These are phyloP conservation scores for Aplidium turbinatum DNA, from an alignment of 23 tunicate genomes.

Conservation along the genomic window DNA sequence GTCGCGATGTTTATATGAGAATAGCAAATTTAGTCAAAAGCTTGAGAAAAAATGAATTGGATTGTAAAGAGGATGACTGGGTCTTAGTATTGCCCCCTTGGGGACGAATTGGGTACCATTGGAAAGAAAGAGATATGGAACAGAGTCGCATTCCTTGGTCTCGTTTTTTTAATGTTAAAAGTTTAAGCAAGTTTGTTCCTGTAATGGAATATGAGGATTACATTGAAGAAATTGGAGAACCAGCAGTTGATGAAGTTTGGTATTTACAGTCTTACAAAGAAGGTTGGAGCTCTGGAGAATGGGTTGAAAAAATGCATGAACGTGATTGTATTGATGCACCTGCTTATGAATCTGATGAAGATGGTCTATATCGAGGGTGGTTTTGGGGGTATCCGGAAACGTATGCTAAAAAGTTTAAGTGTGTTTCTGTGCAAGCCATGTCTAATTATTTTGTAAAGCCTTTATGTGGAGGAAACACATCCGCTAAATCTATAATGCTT, in stretches of 20 bases:
- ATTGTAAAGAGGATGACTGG: conserved; percentile 72
- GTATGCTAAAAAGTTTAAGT: conserved; percentile 91
- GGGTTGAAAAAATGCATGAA: conserved; percentile 95
- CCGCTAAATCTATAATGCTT: conserved; percentile 84
- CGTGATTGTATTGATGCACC: conserved; percentile 83
- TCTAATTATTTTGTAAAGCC: conserved; percentile 69
- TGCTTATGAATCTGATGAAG: conserved; percentile 70
- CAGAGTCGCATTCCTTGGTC: conserved; percentile 90
- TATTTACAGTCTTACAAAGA: conserved; percentile 93
- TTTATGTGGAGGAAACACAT: conserved; percentile 89
- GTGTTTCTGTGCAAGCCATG: conserved; percentile 91
- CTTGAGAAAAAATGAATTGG: conserved; percentile 24
- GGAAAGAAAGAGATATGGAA: conserved; percentile 91
- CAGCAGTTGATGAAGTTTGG: conserved; percentile 90
- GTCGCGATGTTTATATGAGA: conserved; percentile 94
- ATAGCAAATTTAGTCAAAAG: conserved; percentile 80
- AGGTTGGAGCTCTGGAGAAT: conserved; percentile 83
- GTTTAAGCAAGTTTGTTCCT: conserved; percentile 65
- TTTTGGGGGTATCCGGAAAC: conserved; percentile 97
- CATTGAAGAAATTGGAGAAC: conserved; percentile 89
- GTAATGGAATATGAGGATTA: conserved; percentile 97
- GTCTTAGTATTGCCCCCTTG: conserved; percentile 97
- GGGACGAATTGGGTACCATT: conserved; percentile 98
- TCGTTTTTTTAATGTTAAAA: conserved; percentile 77
- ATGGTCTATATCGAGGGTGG: conserved; percentile 91